Percentiles rank a stretch among this genome's conserved stretches.
phyloP scores from a whole-genome alignment of 2,113 vertebrate species.

The Corythaeola cristata region DNA sequence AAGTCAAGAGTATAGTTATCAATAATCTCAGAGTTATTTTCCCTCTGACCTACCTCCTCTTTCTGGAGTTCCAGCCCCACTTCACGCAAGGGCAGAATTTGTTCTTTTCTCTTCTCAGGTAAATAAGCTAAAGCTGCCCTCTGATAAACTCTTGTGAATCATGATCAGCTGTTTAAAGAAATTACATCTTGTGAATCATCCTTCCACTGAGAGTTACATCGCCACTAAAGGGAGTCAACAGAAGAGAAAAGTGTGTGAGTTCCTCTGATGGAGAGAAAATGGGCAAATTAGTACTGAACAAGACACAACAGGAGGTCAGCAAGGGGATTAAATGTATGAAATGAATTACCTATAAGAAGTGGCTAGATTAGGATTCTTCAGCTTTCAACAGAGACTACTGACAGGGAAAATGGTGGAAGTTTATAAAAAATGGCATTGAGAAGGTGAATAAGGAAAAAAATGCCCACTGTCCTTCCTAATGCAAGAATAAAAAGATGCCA shows the following conservation, averaged over 20 bases:
- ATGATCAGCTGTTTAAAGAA: not conserved
- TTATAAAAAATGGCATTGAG: not conserved
- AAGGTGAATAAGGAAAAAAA: not conserved
- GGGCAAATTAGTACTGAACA: not conserved
- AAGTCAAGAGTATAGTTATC: not conserved
- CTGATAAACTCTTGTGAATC: slow-evolving; percentile 10
- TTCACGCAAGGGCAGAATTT: not conserved
- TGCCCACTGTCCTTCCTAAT: not conserved
- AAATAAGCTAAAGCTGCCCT: not conserved
- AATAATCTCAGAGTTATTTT: not conserved
- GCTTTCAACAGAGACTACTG: not conserved
- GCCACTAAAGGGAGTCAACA: not conserved
- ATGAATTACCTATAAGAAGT: not conserved
- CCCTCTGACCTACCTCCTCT: not conserved
- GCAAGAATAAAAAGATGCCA: not conserved
- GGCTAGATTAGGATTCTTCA: not conserved
- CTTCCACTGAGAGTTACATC: not conserved
- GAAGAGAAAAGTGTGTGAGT: not conserved
- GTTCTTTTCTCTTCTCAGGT: not conserved
- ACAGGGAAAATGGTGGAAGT: not conserved
- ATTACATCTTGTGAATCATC: not conserved
- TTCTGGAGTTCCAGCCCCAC: not conserved
- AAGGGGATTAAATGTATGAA: not conserved
- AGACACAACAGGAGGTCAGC: not conserved
- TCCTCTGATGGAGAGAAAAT: not conserved